phyloP scores from a whole-genome alignment of 2,113 vertebrate genomes.

The Hypanus sabinus region DNA sequence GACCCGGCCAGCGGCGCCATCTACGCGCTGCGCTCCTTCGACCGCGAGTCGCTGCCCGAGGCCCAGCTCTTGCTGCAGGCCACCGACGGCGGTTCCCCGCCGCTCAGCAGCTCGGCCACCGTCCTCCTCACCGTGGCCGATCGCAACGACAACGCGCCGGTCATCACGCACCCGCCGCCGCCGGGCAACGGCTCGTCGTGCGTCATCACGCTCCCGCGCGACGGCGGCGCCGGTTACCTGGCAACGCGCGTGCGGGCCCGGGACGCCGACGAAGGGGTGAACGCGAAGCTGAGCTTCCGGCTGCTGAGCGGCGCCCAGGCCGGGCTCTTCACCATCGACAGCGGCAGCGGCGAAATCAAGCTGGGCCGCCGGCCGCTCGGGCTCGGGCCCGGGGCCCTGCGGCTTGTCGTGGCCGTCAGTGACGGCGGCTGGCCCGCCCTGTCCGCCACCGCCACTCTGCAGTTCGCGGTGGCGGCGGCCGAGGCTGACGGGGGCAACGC shows the following conservation, averaged over 20 bases:
- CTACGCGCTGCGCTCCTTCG: slow-evolving; percentile 85
- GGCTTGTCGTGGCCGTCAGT: slow-evolving; percentile 49
- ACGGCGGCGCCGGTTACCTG: slow-evolving; percentile 68
- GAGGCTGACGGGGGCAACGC: slow-evolving; percentile 61
- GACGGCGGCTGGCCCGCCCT: slow-evolving; percentile 50
- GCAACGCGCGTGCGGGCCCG: slow-evolving; percentile 59
- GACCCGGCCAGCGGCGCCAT: slow-evolving; percentile 80
- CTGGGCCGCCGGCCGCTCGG: slow-evolving; percentile 42
- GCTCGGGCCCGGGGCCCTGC: slow-evolving; percentile 44
- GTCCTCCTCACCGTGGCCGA: slow-evolving; percentile 77
- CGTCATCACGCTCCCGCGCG: slow-evolving; percentile 72
- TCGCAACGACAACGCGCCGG: slow-evolving; percentile 84
- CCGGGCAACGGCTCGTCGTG: slow-evolving; percentile 80
- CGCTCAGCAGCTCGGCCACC: slow-evolving; percentile 70
- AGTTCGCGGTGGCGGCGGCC: slow-evolving; percentile 50
- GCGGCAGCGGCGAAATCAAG: slow-evolving; percentile 50
- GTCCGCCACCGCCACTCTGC: slow-evolving; percentile 44
- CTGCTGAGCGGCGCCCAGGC: slow-evolving; percentile 49
- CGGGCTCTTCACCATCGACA: slow-evolving; percentile 49
- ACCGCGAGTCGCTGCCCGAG: slow-evolving; percentile 79
- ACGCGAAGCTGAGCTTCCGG: slow-evolving; percentile 48
- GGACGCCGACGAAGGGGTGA: slow-evolving; percentile 51
- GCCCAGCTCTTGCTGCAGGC: slow-evolving; percentile 79
- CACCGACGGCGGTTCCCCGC: slow-evolving; percentile 76
- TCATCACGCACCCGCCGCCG: slow-evolving; percentile 65